Base-by-base conservation (phyloP, 1,140 invertebrate genomes). In the Caenorhabditis remanei region DNA sequence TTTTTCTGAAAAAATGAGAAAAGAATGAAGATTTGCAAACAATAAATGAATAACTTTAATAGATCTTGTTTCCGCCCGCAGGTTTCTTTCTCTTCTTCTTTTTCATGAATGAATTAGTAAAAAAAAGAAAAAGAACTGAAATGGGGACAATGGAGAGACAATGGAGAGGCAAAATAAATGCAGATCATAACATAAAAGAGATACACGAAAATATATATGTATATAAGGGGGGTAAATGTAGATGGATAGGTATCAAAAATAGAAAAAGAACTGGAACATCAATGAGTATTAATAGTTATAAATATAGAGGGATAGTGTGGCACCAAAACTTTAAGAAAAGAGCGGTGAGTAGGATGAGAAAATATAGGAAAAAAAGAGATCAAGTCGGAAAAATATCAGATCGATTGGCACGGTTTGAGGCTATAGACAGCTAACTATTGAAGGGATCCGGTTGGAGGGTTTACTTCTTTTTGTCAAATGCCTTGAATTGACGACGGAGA, bases 401-500 rank as follows among this genome's bases (percentile, higher is more conserved):
- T 79, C 65, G n/a, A 16, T 79, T 79, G 71, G 71, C 71, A 79
- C 71, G 24, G 46, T 21, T 13, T 24, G n/a, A 24, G 24, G n/a
- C 11, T 58, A 58, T 63, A 7, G 11, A 40, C 53, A 53, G 5
- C 71, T 79, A 79, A 46, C 41, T 50, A 79, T 19, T 19, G 40
- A 24, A 79, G 6, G 4, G 13, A 79, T n/a, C n/a, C n/a, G n/a
- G 32, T 32, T 32, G 32, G 32, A n/a, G 4, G 1, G 19, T 7
- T 79, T 79, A 50, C 14, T 79, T 79, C 46, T 24, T 79, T 13
- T 79, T 79, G 16, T 79, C 71, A n/a, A 79, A 79, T 24, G 8
- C 40, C 24, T 79, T 79, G 71, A 50, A 79, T 50, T 79, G 71
- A 24, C 85, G 53, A 43, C 85, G 85, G 43, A 85, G 85, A 21